Conservation (phyloP, 2,797 vertebrate genomes). For the Anabas testudineus region DNA sequence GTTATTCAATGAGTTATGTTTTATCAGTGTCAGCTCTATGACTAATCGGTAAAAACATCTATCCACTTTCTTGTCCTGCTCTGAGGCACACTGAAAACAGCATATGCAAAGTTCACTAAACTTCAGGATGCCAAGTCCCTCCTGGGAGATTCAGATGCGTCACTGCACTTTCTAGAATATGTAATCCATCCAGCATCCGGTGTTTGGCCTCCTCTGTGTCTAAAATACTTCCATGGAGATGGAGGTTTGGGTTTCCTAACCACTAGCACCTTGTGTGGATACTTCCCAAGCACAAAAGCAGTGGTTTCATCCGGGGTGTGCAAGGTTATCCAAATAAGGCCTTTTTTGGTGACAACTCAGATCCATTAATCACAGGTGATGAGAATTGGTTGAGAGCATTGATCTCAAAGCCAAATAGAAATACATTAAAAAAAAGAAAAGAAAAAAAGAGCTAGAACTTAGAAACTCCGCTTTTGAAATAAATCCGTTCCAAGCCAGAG, state of each 20-base stretch:
- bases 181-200: constrained; percentile 10
- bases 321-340: no score
- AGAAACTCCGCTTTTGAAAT: constrained; percentile 46
- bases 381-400: neutral
- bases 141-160: neutral
- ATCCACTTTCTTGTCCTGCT: neutral
- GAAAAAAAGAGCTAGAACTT: neutral
- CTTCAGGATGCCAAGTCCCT: neutral
- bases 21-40: neutral
- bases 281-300: neutral
- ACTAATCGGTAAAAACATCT: neutral
- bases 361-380: no score
- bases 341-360: neutral
- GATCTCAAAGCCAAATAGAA: neutral
- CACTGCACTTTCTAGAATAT: neutral
- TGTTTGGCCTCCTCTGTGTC: neutral
- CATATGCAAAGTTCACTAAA: neutral
- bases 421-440: neutral
- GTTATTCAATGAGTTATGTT: neutral
- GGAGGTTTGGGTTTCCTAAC: neutral
- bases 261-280: constrained; percentile 4
- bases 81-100: neutral
- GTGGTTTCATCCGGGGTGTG: neutral
- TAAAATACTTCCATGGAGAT: constrained; percentile 26
- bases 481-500: neutral